These are phyloP conservation scores for Eubasilissa splendida DNA, from an alignment of 2,888 invertebrate species.

Conservation along the genomic window DNA sequence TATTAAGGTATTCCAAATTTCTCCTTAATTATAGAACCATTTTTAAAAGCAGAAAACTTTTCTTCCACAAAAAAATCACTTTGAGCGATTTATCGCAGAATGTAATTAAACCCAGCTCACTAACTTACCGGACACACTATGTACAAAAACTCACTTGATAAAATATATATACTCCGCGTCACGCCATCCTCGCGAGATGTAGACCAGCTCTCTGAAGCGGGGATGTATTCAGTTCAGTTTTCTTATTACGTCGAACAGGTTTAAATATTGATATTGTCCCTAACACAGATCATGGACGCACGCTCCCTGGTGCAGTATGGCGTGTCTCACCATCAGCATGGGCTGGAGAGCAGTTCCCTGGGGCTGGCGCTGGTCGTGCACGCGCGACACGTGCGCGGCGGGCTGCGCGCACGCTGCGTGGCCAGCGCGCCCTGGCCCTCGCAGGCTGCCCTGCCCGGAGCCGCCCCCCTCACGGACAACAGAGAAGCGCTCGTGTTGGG, in stretches of 20 bases:
- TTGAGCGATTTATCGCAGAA: no score
- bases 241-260: no score
- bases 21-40: no score
- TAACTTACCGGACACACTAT: no score
- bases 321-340: slow-evolving; percentile 71
- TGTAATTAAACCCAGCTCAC: no score
- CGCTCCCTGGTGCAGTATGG: slow-evolving; percentile 72
- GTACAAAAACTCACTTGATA: no score
- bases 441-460: slow-evolving; percentile 73
- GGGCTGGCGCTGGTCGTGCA: slow-evolving; percentile 73
- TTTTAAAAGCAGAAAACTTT: no score
- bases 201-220: not conserved
- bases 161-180: not conserved
- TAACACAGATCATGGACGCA: slow-evolving; percentile 68
- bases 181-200: not conserved
- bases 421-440: slow-evolving; percentile 76
- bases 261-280: not conserved
- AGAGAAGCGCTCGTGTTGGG: slow-evolving; percentile 76
- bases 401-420: slow-evolving; percentile 75
- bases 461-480: slow-evolving; percentile 73
- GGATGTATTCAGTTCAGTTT: not conserved
- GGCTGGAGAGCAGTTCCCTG: slow-evolving; percentile 73
- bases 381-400: slow-evolving; percentile 72
- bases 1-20: no score
- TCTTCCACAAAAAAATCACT: no score